Conservation (phyloP, 2,797 vertebrate species). For the Takifugu ocellatus region DNA sequence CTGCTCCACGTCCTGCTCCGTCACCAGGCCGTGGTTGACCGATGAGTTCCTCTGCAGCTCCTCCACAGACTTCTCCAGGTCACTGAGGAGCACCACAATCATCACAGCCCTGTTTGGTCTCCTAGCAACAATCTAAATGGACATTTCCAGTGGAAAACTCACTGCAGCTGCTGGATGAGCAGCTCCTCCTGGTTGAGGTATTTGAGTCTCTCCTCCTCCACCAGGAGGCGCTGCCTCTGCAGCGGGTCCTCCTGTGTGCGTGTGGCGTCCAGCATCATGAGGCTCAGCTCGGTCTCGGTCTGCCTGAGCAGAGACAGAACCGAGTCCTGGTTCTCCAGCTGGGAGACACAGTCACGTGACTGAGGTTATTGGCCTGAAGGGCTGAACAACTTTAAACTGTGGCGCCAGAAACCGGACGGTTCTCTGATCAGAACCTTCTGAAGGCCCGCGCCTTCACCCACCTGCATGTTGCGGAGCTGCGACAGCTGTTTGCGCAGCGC, state of each 20-base stretch:
- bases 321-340: constrained; percentile 94
- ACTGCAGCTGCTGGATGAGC: constrained; percentile 95
- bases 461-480: constrained; percentile 91
- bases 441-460: constrained; percentile 40
- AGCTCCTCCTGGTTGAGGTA: constrained; percentile 97
- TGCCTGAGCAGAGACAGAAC: constrained; percentile 86
- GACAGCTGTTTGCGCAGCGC: constrained; percentile 90
- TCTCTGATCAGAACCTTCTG: not conserved
- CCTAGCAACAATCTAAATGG: too few relatives aligned
- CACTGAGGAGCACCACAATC: constrained; percentile 65
- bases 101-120: too few relatives aligned
- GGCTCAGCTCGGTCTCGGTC: constrained; percentile 89
- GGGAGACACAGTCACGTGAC: constrained; percentile 10
- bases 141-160: constrained; percentile 49
- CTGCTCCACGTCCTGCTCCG: constrained; percentile 89
- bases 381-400: not conserved
- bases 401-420: not conserved
- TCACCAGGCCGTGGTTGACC: constrained; percentile 85
- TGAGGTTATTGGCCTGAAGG: too few relatives aligned
- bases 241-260: constrained; percentile 94
- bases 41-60: constrained; percentile 87
- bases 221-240: constrained; percentile 92
- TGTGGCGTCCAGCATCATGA: constrained; percentile 89
- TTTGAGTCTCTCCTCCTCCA: constrained; percentile 94
- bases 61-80: constrained; percentile 91